Percentiles rank a stretch among this genome's conserved stretches.
phyloP scores from a whole-genome alignment of 2,888 invertebrate genomes.

The Timema cristinae region DNA sequence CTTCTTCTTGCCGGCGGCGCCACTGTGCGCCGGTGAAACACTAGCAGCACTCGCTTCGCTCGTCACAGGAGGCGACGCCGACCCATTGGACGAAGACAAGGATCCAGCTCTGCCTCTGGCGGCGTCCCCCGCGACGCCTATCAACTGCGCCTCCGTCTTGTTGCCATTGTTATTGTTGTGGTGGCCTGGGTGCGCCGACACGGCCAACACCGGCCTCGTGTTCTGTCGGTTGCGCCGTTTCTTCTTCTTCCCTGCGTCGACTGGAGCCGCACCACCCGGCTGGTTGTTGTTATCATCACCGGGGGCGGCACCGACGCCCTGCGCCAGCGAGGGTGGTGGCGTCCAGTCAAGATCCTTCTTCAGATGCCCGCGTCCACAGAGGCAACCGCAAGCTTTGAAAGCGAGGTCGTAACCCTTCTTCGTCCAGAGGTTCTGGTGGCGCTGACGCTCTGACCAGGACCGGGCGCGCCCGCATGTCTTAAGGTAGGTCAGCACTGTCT shows the following conservation, averaged over 20 bases:
- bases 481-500: conserved; percentile 79
- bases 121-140: conserved; percentile 42
- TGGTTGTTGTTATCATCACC: conserved; percentile 33
- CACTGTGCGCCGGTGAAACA: conserved; percentile 65
- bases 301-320: conserved; percentile 49
- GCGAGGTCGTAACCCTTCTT: conserved; percentile 97
- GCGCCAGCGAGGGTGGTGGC: conserved; percentile 50
- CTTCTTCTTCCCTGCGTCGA: conserved; percentile 59
- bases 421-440: conserved; percentile 94
- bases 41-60: conserved; percentile 70
- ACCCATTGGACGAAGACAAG: conserved; percentile 71
- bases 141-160: conserved; percentile 33
- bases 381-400: conserved; percentile 92
- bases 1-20: conserved; percentile 63
- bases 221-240: conserved; percentile 66
- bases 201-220: conserved; percentile 57
- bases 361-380: conserved; percentile 87
- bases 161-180: conserved; percentile 30
- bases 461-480: conserved; percentile 88
- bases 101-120: conserved; percentile 68
- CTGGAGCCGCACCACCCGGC: conserved; percentile 39
- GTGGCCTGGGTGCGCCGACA: conserved; percentile 47
- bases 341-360: conserved; percentile 95
- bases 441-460: conserved; percentile 92
- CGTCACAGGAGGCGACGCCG: conserved; percentile 75